Conservation (phyloP, 2,888 invertebrate species). For the Drosophila anomalipes region DNA sequence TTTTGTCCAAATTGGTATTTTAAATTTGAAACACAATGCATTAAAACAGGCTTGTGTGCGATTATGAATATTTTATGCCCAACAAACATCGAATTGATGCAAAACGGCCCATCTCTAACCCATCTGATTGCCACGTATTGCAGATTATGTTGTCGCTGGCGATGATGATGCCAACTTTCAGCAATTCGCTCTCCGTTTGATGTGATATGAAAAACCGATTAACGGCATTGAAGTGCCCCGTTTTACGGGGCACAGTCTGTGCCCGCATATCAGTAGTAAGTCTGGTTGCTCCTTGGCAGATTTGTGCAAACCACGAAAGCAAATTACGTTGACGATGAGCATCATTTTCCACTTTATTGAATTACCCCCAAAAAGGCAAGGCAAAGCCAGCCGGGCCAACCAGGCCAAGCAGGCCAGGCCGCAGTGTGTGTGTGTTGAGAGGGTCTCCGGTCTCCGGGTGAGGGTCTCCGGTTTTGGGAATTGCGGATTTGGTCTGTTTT, state of each 20-base stretch:
- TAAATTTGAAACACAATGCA: neutral
- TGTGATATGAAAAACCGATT: slow-evolving; percentile 80
- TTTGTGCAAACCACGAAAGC: slow-evolving; percentile 77
- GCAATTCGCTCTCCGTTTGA: slow-evolving; percentile 57
- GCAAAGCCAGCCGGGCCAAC: slow-evolving; percentile 29
- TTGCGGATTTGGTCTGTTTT: slow-evolving; percentile 31
- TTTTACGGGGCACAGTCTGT: slow-evolving; percentile 17
- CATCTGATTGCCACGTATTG: slow-evolving; percentile 17
- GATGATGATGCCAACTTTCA: slow-evolving; percentile 59
- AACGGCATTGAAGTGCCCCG: slow-evolving; percentile 70
- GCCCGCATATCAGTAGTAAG: slow-evolving; percentile 37
- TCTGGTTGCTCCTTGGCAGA: slow-evolving; percentile 53
- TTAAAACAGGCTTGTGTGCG: neutral
- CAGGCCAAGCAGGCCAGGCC: slow-evolving; percentile 30
- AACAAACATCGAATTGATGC: neutral
- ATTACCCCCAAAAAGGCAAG: slow-evolving; percentile 63
- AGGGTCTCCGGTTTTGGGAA: slow-evolving; percentile 7
- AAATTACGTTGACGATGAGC: slow-evolving; percentile 81
- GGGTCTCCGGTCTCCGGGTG: neutral
- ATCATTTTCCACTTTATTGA: slow-evolving; percentile 82
- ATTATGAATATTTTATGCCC: neutral
- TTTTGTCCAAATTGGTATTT: neutral
- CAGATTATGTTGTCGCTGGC: slow-evolving; percentile 40
- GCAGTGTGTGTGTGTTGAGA: slow-evolving; percentile 28
- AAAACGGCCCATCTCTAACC: slow-evolving; percentile 34